Evolutionary conservation across 2,888 invertebrate species (phyloP), one percentile per base, ranked within the genome.

Genomic region (Palloptera scutellata): DNA sequence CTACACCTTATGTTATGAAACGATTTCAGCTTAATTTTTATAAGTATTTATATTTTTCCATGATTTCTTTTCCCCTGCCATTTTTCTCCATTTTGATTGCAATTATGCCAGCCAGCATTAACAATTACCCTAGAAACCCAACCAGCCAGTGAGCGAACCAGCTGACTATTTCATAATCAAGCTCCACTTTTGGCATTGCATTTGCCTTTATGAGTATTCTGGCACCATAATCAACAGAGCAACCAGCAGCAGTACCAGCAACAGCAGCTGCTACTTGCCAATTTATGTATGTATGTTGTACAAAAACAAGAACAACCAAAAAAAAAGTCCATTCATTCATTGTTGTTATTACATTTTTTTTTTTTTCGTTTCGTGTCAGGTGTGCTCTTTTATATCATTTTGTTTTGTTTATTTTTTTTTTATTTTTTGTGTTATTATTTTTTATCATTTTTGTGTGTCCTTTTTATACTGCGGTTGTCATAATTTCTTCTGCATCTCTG

Each of bases 121-220:
- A 42, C 64, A 64, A 64, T 64, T 64, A 64, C 64, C 64, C 64
- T 64, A 64, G 52, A 64, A 64, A 64, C 52, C 59, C 64, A 64
- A 52, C 64, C 64, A 64, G 58, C 58, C 42, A 42, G 42, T 15
- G 17, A 15, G n/a, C 48, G 1, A 30, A 6, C 30, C 30, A 30
- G 30, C 30, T 30, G 30, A 30, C 30, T 30, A 42, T 64, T 59
- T 53, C 53, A 43, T 64, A 64, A 64, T 64, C 59, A 58, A 58
- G 64, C 64, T 58, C 52, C 59, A 41, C 42, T 59, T 59, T 41
- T 19, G 41, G 12, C 48, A 52, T 55, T 20, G 19, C 53, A 19
- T 12, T 30, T 19, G 57, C 51, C 40, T n/a, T 0, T 15, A 9
- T 48, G 48, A n/a, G n/a, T n/a, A 15, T 48, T 13, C 48, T 48